phyloP scores from a whole-genome alignment of 1,140 invertebrate species.

The Bombyx mori region ASM3026992v2 NC_085111.1:13207001-13207500 shows the following conservation, averaged over 20 bases:
- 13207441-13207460: too few species aligned
- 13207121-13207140: constrained; percentile 17
- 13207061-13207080: constrained; percentile 55
- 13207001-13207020: constrained; percentile 15
- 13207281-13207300: too few species aligned
- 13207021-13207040: constrained; percentile 33
- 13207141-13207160: neutral
- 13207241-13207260: constrained; percentile 36
- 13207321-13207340: too few species aligned
- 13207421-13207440: too few species aligned
- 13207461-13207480: too few species aligned
- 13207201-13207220: constrained; percentile 24
- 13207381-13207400: neutral
- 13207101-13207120: constrained; percentile 23
- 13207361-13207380: neutral
- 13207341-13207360: too few species aligned
- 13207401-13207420: neutral
- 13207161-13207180: neutral
- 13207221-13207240: neutral
- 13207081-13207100: constrained; percentile 32
- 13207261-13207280: constrained; percentile 41
- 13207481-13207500: too few species aligned
- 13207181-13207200: neutral
- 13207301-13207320: too few species aligned
- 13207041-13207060: constrained; percentile 10